Evolutionary conservation across 2,888 invertebrate genomes (phyloP), one percentile per base, ranked within the genome.

Genomic region (Drosophila merina): DNA sequence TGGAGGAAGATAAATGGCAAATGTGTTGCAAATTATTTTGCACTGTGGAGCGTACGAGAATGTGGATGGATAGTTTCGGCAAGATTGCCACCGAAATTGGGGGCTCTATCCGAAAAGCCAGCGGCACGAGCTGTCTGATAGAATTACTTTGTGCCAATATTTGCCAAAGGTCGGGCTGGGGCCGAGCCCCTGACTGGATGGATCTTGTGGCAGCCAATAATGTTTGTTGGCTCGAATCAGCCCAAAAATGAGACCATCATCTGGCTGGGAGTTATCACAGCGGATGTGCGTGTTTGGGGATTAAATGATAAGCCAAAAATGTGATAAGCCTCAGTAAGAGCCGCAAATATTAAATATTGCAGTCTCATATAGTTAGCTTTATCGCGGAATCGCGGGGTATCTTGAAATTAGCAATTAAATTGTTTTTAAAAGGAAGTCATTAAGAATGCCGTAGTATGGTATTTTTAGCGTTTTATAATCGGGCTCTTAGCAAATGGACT

Each of bases 1-100:
- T 54, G 49, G 44, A 57, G 68, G 25, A 56, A 54, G 77, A 77
- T 77, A 77, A 76, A 36, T 58, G 33, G n/a, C 45, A 7, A 49
- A 44, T 52, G 30, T 33, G 28, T 20, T 36, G 6, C 5, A 40
- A 57, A 79, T 55, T 74, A 67, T 75, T 68, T 6, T 71, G 54
- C 75, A 70, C 71, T 64, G 52, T 25, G 47, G 3, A 44, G 74
- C 67, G 70, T 79, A 48, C 75, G 42, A 38, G 30, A 30, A n/a
- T 40, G 48, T 10, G 57, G 76, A 67, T 79, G 57, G 56, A 28
- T 45, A 38, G 31, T 8, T 20, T 63, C 10, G 38, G 36, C 36
- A 36, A 36, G 12, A 36, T 36, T 36, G 36, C 36, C 36, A 4
- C 36, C 10, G 5, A 10, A 36, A 31, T 33, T 51, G 14, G n/a